Evolutionary conservation across 2,888 invertebrate genomes (phyloP).

Genomic region (Trichopoda pennipes): DNA sequence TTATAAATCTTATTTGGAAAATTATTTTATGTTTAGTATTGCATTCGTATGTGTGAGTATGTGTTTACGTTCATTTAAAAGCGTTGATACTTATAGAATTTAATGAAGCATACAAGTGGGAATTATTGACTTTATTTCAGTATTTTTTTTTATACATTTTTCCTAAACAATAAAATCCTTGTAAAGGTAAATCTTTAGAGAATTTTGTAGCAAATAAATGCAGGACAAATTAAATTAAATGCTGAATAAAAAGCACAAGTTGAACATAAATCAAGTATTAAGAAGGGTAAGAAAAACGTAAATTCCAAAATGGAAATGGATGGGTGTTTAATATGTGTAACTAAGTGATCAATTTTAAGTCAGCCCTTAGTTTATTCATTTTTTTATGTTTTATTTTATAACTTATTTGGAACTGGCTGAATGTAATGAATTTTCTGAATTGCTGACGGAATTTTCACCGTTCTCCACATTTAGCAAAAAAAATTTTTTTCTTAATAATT

Average conservation of each 20-base stretch:
- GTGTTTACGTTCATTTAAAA: background rate
- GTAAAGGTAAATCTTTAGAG: constrained; percentile 36
- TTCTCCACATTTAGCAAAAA: no score
- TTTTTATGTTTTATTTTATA: no score
- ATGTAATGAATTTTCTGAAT: no score
- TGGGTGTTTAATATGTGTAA: no score
- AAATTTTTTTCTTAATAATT: no score
- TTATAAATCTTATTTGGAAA: constrained; percentile 66
- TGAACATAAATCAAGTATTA: constrained; percentile 10
- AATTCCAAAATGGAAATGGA: background rate
- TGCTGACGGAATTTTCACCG: no score
- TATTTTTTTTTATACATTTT: background rate
- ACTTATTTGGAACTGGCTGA: no score
- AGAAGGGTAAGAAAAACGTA: background rate
- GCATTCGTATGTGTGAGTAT: background rate
- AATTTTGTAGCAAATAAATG: constrained; percentile 26
- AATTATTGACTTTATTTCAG: constrained; percentile 62
- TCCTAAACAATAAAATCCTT: constrained; percentile 17
- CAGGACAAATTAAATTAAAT: constrained; percentile 60
- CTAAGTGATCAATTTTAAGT: no score
- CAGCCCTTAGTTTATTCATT: no score
- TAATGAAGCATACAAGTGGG: constrained; percentile 69
- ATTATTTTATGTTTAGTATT: constrained; percentile 56
- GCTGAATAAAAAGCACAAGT: constrained; percentile 38
- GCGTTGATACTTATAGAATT: constrained; percentile 56